Evolutionary conservation across 1,140 invertebrate genomes (phyloP), one percentile per base, ranked within the genome.

Genomic region (Diabrotica undecimpunctata): DNA sequence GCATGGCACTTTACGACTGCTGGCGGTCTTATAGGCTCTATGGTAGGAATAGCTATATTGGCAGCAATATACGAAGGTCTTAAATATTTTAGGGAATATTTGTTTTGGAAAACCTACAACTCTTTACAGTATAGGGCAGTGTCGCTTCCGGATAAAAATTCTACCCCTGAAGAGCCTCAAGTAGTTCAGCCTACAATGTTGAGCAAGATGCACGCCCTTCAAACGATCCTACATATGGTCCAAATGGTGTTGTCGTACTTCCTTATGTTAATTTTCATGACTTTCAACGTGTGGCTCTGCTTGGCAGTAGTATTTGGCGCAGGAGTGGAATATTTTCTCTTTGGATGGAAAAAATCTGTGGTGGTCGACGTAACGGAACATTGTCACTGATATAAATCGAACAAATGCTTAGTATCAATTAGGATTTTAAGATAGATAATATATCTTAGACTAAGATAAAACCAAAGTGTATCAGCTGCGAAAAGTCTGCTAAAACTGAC

Each of bases 241-340:
- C 96, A 98, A 80, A 88, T 97, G 58, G 87, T 92, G 5, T 79
- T 96, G 37, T 94, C 93, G 13, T 98, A 98, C 79, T 87, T 95
- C 72, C 86, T 98, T 13, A 99, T 99, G 96, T 81, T 99, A 79
- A 91, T 98, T 64, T 97, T 98, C 81, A 99, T 99, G 96, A 98
- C 95, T 0, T 99, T 96, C 84, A 98, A 98, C 77, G 88, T 93
- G 13, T 98, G 93, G 92, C 84, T 98, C 13, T 96, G 95, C 75
- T 68, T 95, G 25, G 91, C 92, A 5, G 89, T 97, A n/a, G 88
- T 96, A 0, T 74, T 96, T 6, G 96, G 96, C 4, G 90, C 94
- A 11, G 93, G 88, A 0, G 81, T 91, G 9, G 95, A 95, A 3
- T 97, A 97, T 80, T 97, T 98, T 79, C 81, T 95, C 38, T 97